Percentiles rank a stretch among this genome's conserved stretches.
Conservation (phyloP, 2,888 invertebrate species). For the Xestia c-nigrum region DNA sequence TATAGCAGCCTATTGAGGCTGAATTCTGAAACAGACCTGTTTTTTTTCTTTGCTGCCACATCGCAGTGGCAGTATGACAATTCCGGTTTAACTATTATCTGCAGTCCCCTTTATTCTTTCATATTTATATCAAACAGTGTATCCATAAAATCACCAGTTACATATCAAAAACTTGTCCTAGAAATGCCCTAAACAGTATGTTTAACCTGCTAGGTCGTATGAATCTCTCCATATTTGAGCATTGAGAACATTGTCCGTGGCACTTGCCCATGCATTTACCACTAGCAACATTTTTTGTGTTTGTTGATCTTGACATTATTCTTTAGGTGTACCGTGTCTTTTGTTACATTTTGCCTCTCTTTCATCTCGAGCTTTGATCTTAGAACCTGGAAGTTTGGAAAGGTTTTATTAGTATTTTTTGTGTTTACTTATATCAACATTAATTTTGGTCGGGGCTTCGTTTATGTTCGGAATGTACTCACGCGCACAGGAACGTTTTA, state of each 20-base stretch:
- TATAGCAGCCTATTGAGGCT: not conserved
- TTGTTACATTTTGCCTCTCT: slow-evolving; percentile 93
- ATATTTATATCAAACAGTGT: slow-evolving; percentile 18
- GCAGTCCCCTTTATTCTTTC: not conserved
- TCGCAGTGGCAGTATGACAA: not conserved
- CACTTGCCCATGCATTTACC: slow-evolving; percentile 75
- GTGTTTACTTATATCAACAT: not conserved
- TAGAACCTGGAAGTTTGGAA: slow-evolving; percentile 92
- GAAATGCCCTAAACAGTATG: slow-evolving; percentile 34
- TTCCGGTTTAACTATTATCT: not conserved
- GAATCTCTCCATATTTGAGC: slow-evolving; percentile 87
- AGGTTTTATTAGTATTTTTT: not conserved
- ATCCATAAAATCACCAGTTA: slow-evolving; percentile 19
- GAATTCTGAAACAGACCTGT: not conserved
- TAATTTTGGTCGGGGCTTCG: too few relatives aligned
- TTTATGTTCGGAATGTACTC: too few relatives aligned
- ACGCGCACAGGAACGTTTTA: too few relatives aligned
- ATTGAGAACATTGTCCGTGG: slow-evolving; percentile 85
- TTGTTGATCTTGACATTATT: slow-evolving; percentile 91
- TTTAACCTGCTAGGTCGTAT: slow-evolving; percentile 83
- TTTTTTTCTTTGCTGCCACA: not conserved
- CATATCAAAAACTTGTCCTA: slow-evolving; percentile 34
- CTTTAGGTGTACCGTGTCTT: slow-evolving; percentile 94
- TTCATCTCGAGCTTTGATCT: slow-evolving; percentile 95
- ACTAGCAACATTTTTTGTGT: slow-evolving; percentile 91